These are phyloP conservation scores for Xiphophorus birchmanni DNA, from an alignment of 2,797 vertebrate genomes.

Conservation along the genomic window DNA sequence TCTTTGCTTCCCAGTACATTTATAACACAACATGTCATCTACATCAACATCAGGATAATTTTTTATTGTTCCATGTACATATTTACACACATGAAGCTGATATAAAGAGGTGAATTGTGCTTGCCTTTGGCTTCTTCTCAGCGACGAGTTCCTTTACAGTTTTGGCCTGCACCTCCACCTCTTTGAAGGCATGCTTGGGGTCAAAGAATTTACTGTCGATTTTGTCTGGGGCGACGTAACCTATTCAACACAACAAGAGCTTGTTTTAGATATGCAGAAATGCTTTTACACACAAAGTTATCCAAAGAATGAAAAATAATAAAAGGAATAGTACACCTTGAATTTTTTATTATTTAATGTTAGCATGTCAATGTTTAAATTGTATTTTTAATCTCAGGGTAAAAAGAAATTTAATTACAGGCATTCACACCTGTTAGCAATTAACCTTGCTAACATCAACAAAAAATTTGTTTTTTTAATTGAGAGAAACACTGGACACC, in stretches of 20 bases:
- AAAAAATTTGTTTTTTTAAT: not conserved
- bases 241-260: slow-evolving; percentile 64
- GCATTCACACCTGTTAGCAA: too few species aligned
- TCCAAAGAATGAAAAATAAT: too few species aligned
- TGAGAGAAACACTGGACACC: not conserved
- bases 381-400: not conserved
- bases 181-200: slow-evolving; percentile 95
- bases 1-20: not conserved
- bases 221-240: slow-evolving; percentile 94
- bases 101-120: slow-evolving; percentile 1
- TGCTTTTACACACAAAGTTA: not conserved
- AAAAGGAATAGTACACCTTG: not conserved
- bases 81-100: not conserved
- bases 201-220: slow-evolving; percentile 97
- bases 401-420: not conserved
- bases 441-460: not conserved
- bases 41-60: not conserved
- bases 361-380: not conserved
- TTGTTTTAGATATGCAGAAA: slow-evolving; percentile 1
- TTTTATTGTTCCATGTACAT: not conserved
- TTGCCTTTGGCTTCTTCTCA: slow-evolving; percentile 92
- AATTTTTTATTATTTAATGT: not conserved
- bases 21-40: not conserved
- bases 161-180: slow-evolving; percentile 92
- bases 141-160: slow-evolving; percentile 89